Base-by-base conservation (phyloP, 92 coral and sea anemone species). In the Paragorgia papillata region DNA sequence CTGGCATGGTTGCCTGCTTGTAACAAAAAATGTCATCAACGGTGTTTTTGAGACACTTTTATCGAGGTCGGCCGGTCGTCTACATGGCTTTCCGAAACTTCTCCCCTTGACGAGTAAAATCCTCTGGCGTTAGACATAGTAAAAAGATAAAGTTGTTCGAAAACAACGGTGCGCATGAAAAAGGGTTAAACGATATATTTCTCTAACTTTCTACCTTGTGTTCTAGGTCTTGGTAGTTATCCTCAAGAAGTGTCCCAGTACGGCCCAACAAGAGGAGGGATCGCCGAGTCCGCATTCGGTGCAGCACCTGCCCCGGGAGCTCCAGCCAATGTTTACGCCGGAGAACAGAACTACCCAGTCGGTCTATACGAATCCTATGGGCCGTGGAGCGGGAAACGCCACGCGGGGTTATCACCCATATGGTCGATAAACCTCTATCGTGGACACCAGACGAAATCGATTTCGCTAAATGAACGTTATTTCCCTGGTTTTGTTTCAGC, bases 371-470 rank as follows among this genome's bases (percentile, higher is more conserved):
- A 86, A n/a, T 80, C 92, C 26, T n/a, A 84, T 90, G 82, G 96
- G 96, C 5, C 75, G 96, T 54, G 78, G 76, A 41, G 91, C 89
- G 17, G 78, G 85, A 18, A 80, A 82, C 17, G 85, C 96, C 7
- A 57, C 91, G 1, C 80, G 96, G 9, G 96, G 96, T 20, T 90
- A 87, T 73, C 96, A 90, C 53, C 96, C 96, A 1, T 90, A 90
- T 44, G 91, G 91, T 14, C 89, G 96, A 69, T 90, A 86, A 62
- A 60, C 41, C 3, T 63, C 24, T 55, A 19, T 55, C 9, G 24
- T 9, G 22, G 9, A 19, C 10, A 4, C 61, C 5, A 37, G 12
- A 37, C 12, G 5, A 37, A 37, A n/a, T n/a, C n/a, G n/a, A n/a
- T n/a, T n/a, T n/a, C n/a, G n/a, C n/a, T n/a, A n/a, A n/a, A 10